A percentile compares a stretch with the other conserved stretches of the same genome.
Evolutionary conservation across 2,113 vertebrate genomes (phyloP).

Genomic region (Ceyx margarethae): DNA sequence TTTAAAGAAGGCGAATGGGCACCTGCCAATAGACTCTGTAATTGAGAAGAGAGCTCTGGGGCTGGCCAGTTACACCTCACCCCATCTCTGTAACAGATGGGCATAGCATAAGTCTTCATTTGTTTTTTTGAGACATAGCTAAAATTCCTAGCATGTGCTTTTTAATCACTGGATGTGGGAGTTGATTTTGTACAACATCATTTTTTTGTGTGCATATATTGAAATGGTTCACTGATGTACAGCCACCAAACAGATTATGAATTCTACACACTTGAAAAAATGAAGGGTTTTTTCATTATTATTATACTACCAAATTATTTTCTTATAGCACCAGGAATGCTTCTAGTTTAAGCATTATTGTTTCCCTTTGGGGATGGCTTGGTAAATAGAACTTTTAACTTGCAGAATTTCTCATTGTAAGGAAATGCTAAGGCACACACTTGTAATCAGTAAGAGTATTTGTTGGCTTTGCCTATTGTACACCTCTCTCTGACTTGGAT

Average conservation of each 20-base stretch:
- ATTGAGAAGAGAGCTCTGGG: not conserved
- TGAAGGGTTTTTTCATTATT: fast-evolving
- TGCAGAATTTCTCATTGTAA: not conserved
- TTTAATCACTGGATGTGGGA: not conserved
- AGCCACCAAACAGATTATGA: not conserved
- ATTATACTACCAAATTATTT: not conserved
- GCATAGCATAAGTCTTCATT: not conserved
- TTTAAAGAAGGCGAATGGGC: not conserved
- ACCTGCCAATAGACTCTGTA: not conserved
- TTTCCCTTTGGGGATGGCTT: not conserved
- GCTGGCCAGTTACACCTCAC: not conserved
- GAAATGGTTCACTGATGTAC: not conserved
- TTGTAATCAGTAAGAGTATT: not conserved
- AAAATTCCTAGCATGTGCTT: not conserved
- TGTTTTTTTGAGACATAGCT: not conserved
- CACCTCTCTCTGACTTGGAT: not conserved
- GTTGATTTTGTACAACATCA: not conserved
- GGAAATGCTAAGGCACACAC: not conserved
- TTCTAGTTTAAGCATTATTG: not conserved
- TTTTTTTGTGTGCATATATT: not conserved
- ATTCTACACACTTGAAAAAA: not conserved
- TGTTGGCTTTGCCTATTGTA: not conserved
- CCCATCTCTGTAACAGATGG: not conserved
- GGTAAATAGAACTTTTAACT: not conserved
- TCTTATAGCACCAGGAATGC: not conserved